Base-by-base conservation (phyloP, 2,113 vertebrate genomes). In the Gasterosteus aculeatus region DNA sequence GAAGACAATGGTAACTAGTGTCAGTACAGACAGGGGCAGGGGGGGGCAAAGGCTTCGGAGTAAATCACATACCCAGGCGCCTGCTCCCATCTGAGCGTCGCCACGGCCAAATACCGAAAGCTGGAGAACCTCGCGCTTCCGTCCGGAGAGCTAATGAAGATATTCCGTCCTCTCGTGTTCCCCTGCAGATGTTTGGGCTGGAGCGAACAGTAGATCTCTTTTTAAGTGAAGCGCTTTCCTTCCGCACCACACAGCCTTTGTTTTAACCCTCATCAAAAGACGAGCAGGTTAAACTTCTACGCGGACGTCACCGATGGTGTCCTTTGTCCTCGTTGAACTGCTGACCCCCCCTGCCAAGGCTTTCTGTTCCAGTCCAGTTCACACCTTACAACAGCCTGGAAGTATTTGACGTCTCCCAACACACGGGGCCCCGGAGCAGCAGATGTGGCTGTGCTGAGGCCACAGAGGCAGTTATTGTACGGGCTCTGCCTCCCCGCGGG, bases 371-470 rank as follows among this genome's bases (percentile, higher is more conserved):
- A 92, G 90, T 88, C 87, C 91, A 91, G 85, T 92, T 93, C 92
- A 94, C 91, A 89, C 88, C 89, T 92, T 92, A 87, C 72, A 91
- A 85, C 91, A 89, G 91, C 79, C 81, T 89, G 85, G 92, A 92
- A 92, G 90, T 92, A 93, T 93, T 91, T 93, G 92, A 93, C 92
- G 88, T 93, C 87, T 88, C 89, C 80, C 89, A 92, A 91, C 91
- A 91, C 90, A 75, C 73, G 12, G 69, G 54, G 62, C 69, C 79
- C 74, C 22, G 70, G 69, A 87, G 81, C 68, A 89, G 89, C 93
- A 93, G 90, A 93, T 93, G 92, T 93, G 88, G 64, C 82, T 56
- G 79, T 76, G 77, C 77, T 39, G 58, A 64, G 71, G 74, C 85
- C 87, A 90, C 82, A 91, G 87, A 90, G 84, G 77, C 85, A 86